These are phyloP conservation scores for Scomber japonicus DNA, from an alignment of 2,113 vertebrate species.

Conservation along the genomic window DNA sequence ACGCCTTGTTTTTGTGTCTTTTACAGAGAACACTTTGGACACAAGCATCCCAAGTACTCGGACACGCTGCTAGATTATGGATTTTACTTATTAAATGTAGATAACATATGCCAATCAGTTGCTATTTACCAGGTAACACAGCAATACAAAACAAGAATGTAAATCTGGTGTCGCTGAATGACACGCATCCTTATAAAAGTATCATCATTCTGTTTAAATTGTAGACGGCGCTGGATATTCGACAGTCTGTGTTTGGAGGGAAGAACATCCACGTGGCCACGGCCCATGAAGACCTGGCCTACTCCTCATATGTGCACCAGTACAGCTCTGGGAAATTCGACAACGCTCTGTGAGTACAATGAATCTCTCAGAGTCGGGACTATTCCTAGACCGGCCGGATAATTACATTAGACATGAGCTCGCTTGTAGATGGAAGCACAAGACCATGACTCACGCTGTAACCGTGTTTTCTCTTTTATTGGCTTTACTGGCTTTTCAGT, in stretches of 20 bases:
- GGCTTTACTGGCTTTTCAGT: not conserved
- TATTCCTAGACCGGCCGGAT: slow-evolving; percentile 1
- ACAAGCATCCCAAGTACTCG: slow-evolving; percentile 98
- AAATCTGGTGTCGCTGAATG: not conserved
- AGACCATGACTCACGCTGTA: slow-evolving; percentile 14
- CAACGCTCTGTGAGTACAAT: slow-evolving; percentile 94
- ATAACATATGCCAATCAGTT: slow-evolving; percentile 99
- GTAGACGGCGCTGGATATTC: slow-evolving; percentile 97
- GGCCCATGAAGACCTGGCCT: slow-evolving; percentile 97
- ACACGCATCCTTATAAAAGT: not conserved
- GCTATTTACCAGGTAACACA: slow-evolving; percentile 95
- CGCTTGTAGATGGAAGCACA: slow-evolving; percentile 18
- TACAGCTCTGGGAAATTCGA: slow-evolving; percentile 99
- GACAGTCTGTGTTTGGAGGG: slow-evolving; percentile 98
- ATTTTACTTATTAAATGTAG: slow-evolving; percentile 99
- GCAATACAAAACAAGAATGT: too few relatives aligned
- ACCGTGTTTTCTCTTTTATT: not conserved
- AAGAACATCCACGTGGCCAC: slow-evolving; percentile 99
- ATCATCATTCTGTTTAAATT: not conserved
- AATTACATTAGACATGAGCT: slow-evolving; percentile 20
- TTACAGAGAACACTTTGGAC: slow-evolving; percentile 97
- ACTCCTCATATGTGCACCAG: slow-evolving; percentile 98
- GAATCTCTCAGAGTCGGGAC: not conserved
- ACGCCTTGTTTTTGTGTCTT: slow-evolving; percentile 16
- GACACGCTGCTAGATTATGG: slow-evolving; percentile 98